Evolutionary conservation across 2,113 vertebrate species (phyloP).

Genomic region (Zeus faber): DNA sequence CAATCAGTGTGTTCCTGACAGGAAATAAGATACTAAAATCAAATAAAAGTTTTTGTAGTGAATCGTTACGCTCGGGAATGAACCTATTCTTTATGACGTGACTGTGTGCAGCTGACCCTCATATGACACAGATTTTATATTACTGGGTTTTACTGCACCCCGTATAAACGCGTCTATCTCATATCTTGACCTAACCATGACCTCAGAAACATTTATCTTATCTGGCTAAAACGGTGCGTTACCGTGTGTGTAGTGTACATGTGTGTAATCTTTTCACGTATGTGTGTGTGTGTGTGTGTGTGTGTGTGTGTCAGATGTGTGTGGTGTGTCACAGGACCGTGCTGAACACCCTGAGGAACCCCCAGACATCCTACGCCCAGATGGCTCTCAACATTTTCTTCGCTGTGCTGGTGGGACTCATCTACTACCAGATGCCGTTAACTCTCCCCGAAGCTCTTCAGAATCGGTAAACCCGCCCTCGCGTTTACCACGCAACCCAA

Average conservation of each 20-base stretch:
- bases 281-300: conserved; percentile 21
- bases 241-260: conserved; percentile 13
- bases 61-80: background rate
- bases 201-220: conserved; percentile 22
- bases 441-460: conserved; percentile 73
- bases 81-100: background rate
- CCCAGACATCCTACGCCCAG: conserved; percentile 78
- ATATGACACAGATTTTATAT: background rate
- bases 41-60: background rate
- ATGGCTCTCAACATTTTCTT: conserved; percentile 69
- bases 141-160: conserved; percentile 9
- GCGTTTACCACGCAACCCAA: too few relatives aligned
- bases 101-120: background rate
- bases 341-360: conserved; percentile 73
- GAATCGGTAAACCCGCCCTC: conserved; percentile 71
- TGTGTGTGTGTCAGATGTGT: conserved; percentile 59
- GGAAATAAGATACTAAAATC: background rate
- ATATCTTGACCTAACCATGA: too few relatives aligned
- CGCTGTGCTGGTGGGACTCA: conserved; percentile 74
- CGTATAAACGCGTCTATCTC: conserved; percentile 18
- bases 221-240: conserved; percentile 25
- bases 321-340: conserved; percentile 69
- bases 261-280: conserved; percentile 23
- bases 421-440: conserved; percentile 77
- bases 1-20: background rate